Evolutionary conservation across 2,113 vertebrate genomes (phyloP).

Genomic region (Pterocles gutturalis): DNA sequence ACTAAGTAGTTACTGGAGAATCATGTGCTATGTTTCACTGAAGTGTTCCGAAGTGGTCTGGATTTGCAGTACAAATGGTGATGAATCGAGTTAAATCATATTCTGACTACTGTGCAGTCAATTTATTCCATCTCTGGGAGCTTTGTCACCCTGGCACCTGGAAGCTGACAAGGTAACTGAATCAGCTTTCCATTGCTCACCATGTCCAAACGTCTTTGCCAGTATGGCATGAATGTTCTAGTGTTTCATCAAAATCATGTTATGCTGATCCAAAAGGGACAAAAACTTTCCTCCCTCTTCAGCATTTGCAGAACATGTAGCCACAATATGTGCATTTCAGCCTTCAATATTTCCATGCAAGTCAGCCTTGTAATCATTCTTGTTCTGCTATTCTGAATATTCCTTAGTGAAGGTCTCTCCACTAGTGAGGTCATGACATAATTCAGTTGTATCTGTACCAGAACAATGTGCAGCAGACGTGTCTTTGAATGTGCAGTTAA

Average conservation of each 20-base stretch:
- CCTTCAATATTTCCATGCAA: background rate
- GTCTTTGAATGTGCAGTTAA: constrained; percentile 31
- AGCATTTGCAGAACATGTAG: background rate
- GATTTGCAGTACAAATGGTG: background rate
- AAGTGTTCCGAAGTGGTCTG: background rate
- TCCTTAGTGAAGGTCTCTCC: background rate
- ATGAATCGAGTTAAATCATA: background rate
- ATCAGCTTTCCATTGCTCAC: background rate
- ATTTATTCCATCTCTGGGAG: background rate
- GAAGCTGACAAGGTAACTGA: background rate
- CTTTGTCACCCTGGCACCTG: background rate
- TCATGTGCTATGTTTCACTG: background rate
- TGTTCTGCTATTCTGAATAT: background rate
- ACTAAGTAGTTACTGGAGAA: background rate
- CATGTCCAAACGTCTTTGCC: background rate
- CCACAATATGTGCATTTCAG: background rate
- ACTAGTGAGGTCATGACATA: background rate
- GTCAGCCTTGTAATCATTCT: background rate
- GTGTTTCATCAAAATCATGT: background rate
- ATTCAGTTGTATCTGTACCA: background rate
- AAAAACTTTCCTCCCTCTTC: background rate
- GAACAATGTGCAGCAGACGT: background rate
- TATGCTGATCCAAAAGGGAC: background rate
- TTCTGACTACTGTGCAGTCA: background rate
- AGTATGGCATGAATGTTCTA: background rate